These are phyloP conservation scores for Himalopsyche kuldschensis DNA, from an alignment of 2,888 invertebrate species.

Conservation along the genomic window DNA sequence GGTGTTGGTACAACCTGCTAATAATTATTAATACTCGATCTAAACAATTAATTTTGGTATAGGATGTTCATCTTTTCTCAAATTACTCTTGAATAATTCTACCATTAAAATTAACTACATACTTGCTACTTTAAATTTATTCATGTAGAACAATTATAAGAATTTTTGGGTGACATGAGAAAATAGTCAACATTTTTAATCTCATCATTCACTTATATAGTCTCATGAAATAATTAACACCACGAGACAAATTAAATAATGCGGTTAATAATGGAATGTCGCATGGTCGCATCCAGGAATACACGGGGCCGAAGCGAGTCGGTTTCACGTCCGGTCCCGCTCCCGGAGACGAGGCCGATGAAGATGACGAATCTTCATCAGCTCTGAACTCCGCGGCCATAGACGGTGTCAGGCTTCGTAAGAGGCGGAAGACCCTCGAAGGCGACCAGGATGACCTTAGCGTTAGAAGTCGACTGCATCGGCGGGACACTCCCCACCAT, in stretches of 20 bases:
- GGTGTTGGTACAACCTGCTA: too few relatives aligned
- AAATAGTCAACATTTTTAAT: too few relatives aligned
- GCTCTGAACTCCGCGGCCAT: background rate
- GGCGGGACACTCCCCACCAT: conserved; percentile 98
- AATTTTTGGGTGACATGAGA: too few relatives aligned
- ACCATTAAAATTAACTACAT: too few relatives aligned
- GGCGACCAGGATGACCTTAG: conserved; percentile 52
- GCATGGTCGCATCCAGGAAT: conserved; percentile 23
- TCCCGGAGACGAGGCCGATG: conserved; percentile 50
- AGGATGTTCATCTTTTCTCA: too few relatives aligned
- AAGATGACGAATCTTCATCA: conserved; percentile 43
- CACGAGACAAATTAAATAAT: background rate
- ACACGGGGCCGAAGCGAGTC: conserved; percentile 32
- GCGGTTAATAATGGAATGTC: background rate
- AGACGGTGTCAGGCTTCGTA: conserved; percentile 24
- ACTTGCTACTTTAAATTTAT: too few relatives aligned
- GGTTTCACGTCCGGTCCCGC: conserved; percentile 37
- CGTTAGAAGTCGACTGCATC: conserved; percentile 71
- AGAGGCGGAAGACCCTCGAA: conserved; percentile 29
- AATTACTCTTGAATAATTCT: too few relatives aligned
- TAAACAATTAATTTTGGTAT: too few relatives aligned
- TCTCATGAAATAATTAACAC: too few relatives aligned
- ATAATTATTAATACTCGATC: too few relatives aligned
- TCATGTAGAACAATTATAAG: too few relatives aligned
- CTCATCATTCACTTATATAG: too few relatives aligned